Conservation (phyloP, 2,797 vertebrate species). For the Graptemys geographica region DNA sequence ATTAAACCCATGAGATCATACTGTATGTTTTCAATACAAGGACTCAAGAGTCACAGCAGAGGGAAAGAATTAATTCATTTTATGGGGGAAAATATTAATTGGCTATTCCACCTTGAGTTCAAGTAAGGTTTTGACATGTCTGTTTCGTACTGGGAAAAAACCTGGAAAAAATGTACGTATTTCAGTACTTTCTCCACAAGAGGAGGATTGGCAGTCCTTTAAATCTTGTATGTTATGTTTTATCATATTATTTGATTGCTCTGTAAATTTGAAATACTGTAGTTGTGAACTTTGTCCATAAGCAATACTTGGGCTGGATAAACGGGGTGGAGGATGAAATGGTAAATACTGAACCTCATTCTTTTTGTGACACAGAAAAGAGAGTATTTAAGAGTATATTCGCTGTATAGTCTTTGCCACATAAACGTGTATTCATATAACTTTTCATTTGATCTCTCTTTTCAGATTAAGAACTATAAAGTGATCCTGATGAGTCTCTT, state of each 20-base stretch:
- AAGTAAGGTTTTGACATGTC: neutral
- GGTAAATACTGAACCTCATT: rapidly evolving
- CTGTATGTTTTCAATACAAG: neutral
- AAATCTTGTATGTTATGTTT: neutral
- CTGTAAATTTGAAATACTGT: neutral
- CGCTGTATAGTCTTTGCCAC: neutral
- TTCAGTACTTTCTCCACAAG: no score
- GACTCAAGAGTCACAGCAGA: neutral
- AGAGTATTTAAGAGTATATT: neutral
- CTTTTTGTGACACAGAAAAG: neutral
- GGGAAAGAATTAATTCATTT: neutral
- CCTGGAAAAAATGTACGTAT: neutral
- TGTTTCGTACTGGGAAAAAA: neutral
- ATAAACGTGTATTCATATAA: neutral
- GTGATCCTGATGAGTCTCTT: slow-evolving; percentile 84
- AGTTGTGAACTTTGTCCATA: neutral
- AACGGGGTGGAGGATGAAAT: neutral
- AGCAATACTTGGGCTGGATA: no score
- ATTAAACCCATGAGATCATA: neutral
- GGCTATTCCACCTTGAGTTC: neutral
- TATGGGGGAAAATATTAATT: neutral
- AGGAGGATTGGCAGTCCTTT: no score
- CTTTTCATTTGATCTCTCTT: neutral
- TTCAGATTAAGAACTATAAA: neutral
- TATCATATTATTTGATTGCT: neutral